Base-by-base conservation (phyloP, 2,113 vertebrate genomes). In the Malurus elegans region DNA sequence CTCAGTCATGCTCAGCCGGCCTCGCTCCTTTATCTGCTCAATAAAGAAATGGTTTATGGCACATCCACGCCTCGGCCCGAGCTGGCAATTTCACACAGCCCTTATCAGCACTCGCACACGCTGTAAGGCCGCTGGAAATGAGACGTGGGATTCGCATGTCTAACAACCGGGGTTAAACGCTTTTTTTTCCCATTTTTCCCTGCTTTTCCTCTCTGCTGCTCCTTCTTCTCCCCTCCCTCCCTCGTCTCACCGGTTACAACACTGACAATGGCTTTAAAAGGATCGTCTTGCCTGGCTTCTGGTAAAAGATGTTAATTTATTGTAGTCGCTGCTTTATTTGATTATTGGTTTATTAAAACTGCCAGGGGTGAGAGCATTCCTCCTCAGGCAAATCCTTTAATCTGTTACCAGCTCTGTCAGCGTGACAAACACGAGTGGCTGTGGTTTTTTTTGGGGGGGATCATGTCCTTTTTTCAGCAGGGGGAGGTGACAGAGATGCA, bases 41-140 rank as follows among this genome's bases (percentile, higher is more conserved):
- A 75, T 92, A 90, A 96, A 95, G 95, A 73, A 91, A 58, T 53
- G 94, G 72, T 92, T 93, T 81, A n/a, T 61, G 78, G 95, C 88
- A 86, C 87, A 79, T 51, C 88, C 92, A 82, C 3, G 69, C 79
- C 73, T 81, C 56, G 38, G 94, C 50, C 93, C 2, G 3, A 54
- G 89, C 97, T 96, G 96, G 74, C 97, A 95, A 53, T 96, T 97
- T 96, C 96, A 97, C 96, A 90, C 80, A 8, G 78, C 58, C 92
- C 93, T 98, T 98, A 98, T 98, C 97, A 96, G 97, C 2, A 2
- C 91, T 95, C 84, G 38, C 97, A 96, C 86, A 92, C 42, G 51
- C 24, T 95, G 93, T 84, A 95, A 93, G 86, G 93, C 94, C 83
- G 38, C 93, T 61, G 79, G 89, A 93, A 96, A 95, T 72, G 34